phyloP scores from a whole-genome alignment of 2,113 vertebrate genomes.

The Herpailurus yagouaroundi region DNA sequence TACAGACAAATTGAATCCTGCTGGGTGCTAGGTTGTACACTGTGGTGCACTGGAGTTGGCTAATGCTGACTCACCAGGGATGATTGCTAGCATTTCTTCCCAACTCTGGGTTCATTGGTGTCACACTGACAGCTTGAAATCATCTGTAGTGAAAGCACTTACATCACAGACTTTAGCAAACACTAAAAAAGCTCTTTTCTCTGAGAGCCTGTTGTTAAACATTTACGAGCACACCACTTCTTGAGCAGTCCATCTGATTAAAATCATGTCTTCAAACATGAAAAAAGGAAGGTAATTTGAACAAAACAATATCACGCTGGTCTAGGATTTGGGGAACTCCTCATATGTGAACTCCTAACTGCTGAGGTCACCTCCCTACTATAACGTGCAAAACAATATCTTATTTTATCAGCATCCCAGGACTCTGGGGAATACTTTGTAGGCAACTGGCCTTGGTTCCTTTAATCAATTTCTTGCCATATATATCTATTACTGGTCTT shows the following conservation, averaged over 20 bases:
- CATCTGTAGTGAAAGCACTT: no score
- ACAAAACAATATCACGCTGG: not conserved
- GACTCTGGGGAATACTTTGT: not conserved
- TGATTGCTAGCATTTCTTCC: not conserved
- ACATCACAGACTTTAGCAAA: no score
- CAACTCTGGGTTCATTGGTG: not conserved
- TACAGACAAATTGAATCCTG: accelerated
- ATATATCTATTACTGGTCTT: slow-evolving; percentile 21
- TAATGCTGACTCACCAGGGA: no score
- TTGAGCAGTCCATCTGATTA: not conserved
- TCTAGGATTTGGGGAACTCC: not conserved
- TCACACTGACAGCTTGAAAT: not conserved
- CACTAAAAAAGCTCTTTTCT: not conserved
- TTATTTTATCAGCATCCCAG: not conserved
- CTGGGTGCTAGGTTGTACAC: no score
- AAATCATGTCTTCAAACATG: not conserved
- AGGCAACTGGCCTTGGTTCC: not conserved
- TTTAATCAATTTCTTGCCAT: not conserved
- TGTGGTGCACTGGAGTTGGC: accelerated
- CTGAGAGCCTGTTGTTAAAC: not conserved
- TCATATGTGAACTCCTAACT: not conserved
- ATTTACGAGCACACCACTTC: not conserved
- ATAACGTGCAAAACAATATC: not conserved
- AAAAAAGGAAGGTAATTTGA: not conserved
- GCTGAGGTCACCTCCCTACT: no score